Evolutionary conservation across 1,140 invertebrate species (phyloP), one percentile per base, ranked within the genome.

Genomic region (Tribolium castaneum): DNA sequence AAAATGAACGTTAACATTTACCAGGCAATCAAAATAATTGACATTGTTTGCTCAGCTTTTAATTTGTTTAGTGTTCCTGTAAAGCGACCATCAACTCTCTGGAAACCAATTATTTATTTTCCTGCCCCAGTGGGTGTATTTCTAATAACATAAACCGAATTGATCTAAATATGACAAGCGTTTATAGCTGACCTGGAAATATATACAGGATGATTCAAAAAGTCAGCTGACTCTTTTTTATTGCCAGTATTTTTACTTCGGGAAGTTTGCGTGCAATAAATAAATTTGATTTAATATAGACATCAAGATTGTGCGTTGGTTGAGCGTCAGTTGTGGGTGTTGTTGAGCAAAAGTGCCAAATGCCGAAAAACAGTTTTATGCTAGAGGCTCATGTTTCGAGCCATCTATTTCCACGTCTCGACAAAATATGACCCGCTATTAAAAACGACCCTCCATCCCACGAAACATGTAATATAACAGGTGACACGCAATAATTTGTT

Each of bases 21-120:
- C 50, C 71, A 54, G 71, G 71, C 71, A 73, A 73, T 73, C 71
- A 73, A 73, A 73, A 73, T 62, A 76, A 76, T 76, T 76, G 74
- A 76, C 74, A 76, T 22, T 76, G 56, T 76, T 76, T 76, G 56
- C 51, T 76, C 56, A 62, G 74, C 74, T 73, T 73, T 73, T 54
- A 73, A 73, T 52, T 54, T 73, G 71, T 52, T 73, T 52, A 52
- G 49, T 34, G 30, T 54, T 54, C 50, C 52, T 73, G 52, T 34
- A 51, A 73, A 52, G 49, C 54, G 52, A 54, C 49, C 49, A 54
- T 52, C 45, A 54, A 13, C 16, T 54, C 22, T 35, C 71, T 16
- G 19, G 6, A 72, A 72, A 72, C 50, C 51, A 72, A 51, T 72
- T 72, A 72, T 72, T 72, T 72, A 50, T 52, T 13, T 52, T 66